phyloP scores from a whole-genome alignment of 2,888 invertebrate genomes.

The Alcis repandata region DNA sequence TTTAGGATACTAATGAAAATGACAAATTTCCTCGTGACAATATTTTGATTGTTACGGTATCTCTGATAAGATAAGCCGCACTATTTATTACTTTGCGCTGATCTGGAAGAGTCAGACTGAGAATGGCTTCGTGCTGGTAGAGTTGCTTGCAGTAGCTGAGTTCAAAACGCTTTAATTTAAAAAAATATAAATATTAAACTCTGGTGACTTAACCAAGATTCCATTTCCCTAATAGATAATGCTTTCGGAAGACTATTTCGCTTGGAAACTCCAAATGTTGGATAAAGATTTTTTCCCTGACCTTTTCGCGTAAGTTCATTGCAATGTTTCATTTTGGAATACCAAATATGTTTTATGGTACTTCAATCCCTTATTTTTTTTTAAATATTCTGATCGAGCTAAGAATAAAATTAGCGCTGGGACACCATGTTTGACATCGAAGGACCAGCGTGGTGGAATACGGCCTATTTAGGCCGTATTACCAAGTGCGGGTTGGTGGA shows the following conservation, averaged over 20 bases:
- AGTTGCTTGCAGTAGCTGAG: background rate
- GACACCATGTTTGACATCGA: too few species aligned
- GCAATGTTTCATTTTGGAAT: background rate
- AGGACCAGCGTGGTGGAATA: too few species aligned
- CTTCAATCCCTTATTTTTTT: too few species aligned
- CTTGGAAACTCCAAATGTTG: constrained; percentile 11
- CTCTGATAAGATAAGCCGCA: constrained; percentile 29
- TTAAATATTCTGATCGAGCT: too few species aligned
- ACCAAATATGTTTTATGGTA: background rate
- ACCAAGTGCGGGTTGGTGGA: too few species aligned
- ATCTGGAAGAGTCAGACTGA: background rate
- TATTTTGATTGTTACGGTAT: background rate
- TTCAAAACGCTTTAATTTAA: background rate
- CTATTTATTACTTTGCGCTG: background rate
- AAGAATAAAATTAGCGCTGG: too few species aligned
- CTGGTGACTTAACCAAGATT: too few species aligned
- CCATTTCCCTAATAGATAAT: background rate
- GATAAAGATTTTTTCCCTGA: too few species aligned
- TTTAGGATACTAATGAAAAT: background rate
- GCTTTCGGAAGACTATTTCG: constrained; percentile 4
- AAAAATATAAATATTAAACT: background rate
- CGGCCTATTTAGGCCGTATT: too few species aligned
- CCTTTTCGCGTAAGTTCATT: constrained; percentile 1
- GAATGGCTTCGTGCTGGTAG: background rate
- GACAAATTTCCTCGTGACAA: background rate